Percentiles rank a stretch among this genome's conserved stretches.
These are phyloP conservation scores for Neosilurus mollespiculum DNA, from an alignment of 2,797 vertebrate genomes.

Conservation along the genomic window DNA sequence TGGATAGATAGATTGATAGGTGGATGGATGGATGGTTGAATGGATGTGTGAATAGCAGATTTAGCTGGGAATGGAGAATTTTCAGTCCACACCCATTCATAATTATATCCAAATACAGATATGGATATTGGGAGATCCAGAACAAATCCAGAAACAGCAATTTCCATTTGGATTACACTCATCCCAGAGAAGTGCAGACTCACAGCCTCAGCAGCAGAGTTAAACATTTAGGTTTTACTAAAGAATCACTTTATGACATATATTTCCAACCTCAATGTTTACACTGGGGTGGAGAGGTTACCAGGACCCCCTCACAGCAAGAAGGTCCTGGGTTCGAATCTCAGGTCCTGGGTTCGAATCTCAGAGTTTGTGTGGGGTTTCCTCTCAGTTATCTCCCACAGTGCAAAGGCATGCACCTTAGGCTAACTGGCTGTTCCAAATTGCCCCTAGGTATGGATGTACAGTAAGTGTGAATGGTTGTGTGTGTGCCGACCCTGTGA, in stretches of 20 bases:
- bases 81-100: neutral
- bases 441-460: too few species aligned
- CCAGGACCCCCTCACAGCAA: too few species aligned
- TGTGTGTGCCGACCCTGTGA: too few species aligned
- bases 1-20: too few species aligned
- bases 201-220: neutral
- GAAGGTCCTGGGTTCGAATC: too few species aligned
- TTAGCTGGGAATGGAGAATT: neutral
- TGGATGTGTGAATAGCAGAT: neutral
- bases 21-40: too few species aligned
- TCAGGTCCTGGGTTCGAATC: too few species aligned
- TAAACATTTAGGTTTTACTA: neutral
- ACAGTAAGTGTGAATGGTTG: too few species aligned
- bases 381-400: too few species aligned
- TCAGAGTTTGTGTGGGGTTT: too few species aligned
- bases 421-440: too few species aligned
- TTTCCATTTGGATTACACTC: neutral
- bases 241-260: constrained; percentile 9
- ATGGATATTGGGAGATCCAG: neutral
- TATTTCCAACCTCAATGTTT: constrained; percentile 7
- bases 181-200: neutral
- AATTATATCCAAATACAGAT: neutral
- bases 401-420: too few species aligned
- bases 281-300: neutral
- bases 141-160: neutral